A percentile compares a stretch with the other conserved stretches of the same genome.
phyloP scores from a whole-genome alignment of 2,888 invertebrate genomes.

The Myathropa florea region DNA sequence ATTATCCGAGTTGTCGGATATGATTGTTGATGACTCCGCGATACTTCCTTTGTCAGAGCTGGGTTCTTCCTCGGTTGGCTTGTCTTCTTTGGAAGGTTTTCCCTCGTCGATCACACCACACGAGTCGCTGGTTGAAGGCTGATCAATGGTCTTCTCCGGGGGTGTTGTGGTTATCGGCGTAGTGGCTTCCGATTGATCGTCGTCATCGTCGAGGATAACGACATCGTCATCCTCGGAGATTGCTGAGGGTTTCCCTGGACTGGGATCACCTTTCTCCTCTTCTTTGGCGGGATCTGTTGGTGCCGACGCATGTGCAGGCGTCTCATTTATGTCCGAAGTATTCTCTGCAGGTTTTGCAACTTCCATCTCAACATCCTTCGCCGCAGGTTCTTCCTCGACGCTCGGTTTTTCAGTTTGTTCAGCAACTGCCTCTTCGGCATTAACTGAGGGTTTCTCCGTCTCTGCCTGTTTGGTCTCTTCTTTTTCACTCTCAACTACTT shows the following conservation, averaged over 20 bases:
- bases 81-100: constrained; percentile 27
- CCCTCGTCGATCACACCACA: neutral
- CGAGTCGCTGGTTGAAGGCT: neutral
- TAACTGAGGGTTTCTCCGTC: neutral
- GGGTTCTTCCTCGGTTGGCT: constrained; percentile 30
- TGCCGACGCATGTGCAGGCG: neutral
- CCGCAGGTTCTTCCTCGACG: constrained; percentile 6
- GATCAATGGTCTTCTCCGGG: constrained; percentile 6
- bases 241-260: neutral
- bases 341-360: neutral
- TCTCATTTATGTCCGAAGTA: neutral
- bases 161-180: neutral
- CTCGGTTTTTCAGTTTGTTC: neutral
- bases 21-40: constrained; percentile 38
- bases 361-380: neutral
- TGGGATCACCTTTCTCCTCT: neutral
- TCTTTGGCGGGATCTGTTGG: neutral
- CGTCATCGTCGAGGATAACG: constrained; percentile 74
- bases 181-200: constrained; percentile 63
- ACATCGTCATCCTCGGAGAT: constrained; percentile 72
- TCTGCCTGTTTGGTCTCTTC: neutral
- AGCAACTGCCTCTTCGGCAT: neutral
- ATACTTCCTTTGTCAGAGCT: neutral
- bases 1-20: constrained; percentile 77
- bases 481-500: neutral